phyloP scores from a whole-genome alignment of 2,113 vertebrate genomes.

The Pholis gunnellus region DNA sequence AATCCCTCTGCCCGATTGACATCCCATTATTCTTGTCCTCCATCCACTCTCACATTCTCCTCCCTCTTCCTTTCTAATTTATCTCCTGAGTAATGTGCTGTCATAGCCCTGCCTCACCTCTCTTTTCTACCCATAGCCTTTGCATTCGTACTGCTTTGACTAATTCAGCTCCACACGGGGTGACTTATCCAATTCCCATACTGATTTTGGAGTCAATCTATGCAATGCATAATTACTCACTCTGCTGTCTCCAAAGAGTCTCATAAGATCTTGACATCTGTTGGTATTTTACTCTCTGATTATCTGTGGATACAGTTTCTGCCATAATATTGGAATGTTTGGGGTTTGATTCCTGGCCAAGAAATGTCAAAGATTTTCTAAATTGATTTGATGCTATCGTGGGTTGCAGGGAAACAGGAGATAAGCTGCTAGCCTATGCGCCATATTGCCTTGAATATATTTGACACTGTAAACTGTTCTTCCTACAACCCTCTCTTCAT shows the following conservation, averaged over 20 bases:
- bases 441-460: constrained; percentile 20
- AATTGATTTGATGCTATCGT: constrained; percentile 34
- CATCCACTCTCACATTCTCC: constrained; percentile 68
- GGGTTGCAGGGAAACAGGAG: constrained; percentile 3
- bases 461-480: neutral
- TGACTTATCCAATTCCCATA: constrained; percentile 43
- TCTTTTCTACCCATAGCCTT: constrained; percentile 56
- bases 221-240: constrained; percentile 48
- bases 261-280: constrained; percentile 35
- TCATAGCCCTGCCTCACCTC: constrained; percentile 58
- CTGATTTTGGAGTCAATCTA: constrained; percentile 49
- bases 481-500: constrained; percentile 5
- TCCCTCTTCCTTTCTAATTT: constrained; percentile 70
- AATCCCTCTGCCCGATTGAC: constrained; percentile 65
- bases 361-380: constrained; percentile 33
- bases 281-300: constrained; percentile 25
- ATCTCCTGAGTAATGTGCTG: constrained; percentile 79
- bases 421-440: neutral
- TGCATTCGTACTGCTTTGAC: constrained; percentile 60
- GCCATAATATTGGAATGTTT: constrained; percentile 17
- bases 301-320: constrained; percentile 14
- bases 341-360: constrained; percentile 30
- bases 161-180: constrained; percentile 56
- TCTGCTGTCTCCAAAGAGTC: constrained; percentile 40
- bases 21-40: constrained; percentile 75